These are phyloP conservation scores for Ceratosolen fusciceps DNA, from an alignment of 1,140 invertebrate genomes.

Conservation along the genomic window DNA sequence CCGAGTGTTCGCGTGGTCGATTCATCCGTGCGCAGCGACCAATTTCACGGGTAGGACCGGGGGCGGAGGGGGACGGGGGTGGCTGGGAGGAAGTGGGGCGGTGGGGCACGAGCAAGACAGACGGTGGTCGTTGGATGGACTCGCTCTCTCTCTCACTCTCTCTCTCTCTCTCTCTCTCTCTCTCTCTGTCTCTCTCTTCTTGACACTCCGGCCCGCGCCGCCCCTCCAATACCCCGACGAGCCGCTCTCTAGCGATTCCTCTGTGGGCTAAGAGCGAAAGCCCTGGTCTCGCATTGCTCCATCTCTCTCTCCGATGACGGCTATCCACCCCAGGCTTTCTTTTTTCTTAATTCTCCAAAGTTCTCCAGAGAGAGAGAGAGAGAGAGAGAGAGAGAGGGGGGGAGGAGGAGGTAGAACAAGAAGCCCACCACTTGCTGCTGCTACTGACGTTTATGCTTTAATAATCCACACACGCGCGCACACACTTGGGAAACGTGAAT, in stretches of 20 bases:
- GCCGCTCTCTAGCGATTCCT: too few species aligned
- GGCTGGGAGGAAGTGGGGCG: not conserved
- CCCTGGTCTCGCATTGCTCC: constrained; percentile 1
- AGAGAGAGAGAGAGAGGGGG: not conserved
- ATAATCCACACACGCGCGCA: too few species aligned
- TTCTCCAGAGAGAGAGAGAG: not conserved
- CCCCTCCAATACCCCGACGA: too few species aligned
- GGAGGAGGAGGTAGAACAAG: not conserved
- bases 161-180: too few species aligned
- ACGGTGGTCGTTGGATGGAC: too few species aligned
- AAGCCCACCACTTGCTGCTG: constrained; percentile 22
- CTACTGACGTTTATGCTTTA: not conserved
- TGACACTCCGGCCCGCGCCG: too few species aligned
- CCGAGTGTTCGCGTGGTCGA: constrained; percentile 33
- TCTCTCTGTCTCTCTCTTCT: too few species aligned
- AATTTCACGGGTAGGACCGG: too few species aligned
- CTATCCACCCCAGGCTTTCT: constrained; percentile 5
- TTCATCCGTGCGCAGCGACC: constrained; percentile 40
- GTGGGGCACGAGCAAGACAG: not conserved
- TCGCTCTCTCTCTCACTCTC: too few species aligned
- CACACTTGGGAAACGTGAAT: too few species aligned
- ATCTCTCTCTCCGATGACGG: not conserved
- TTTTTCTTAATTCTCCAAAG: constrained; percentile 26
- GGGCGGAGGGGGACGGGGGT: not conserved
- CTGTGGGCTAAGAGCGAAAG: too few species aligned